phyloP scores from a whole-genome alignment of 1,140 invertebrate species.

The Cepaea nemoralis region DNA sequence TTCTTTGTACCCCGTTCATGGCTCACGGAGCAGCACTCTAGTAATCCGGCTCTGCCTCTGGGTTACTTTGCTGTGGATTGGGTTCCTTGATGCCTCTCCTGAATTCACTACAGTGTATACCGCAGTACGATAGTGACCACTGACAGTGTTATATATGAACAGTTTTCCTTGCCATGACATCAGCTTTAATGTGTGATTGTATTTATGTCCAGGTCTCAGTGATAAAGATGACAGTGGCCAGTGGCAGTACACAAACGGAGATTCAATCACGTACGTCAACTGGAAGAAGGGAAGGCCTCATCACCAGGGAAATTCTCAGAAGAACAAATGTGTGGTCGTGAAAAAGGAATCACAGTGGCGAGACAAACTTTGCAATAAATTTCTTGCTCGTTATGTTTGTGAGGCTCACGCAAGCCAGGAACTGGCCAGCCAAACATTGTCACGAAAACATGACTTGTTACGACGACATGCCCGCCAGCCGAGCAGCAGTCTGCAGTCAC shows the following conservation, averaged over 20 bases:
- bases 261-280: conserved; percentile 51
- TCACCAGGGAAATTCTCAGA: conserved; percentile 49
- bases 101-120: no score
- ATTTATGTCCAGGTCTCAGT: conserved; percentile 60
- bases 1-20: no score
- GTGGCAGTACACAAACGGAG: conserved; percentile 62
- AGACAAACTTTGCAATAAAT: conserved; percentile 64
- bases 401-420: conserved; percentile 41
- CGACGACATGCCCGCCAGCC: conserved; percentile 18
- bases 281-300: conserved; percentile 60
- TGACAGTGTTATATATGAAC: no score
- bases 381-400: conserved; percentile 62
- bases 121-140: no score
- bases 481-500: not conserved
- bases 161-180: no score
- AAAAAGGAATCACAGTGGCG: conserved; percentile 60
- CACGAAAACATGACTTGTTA: conserved; percentile 16
- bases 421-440: not conserved
- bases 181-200: no score
- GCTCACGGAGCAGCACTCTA: no score
- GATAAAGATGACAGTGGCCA: conserved; percentile 51
- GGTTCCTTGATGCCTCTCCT: no score
- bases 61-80: no score
- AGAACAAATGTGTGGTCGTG: conserved; percentile 64
- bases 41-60: no score